Conservation (phyloP, 1,140 invertebrate species). For the Aphelinus certus region DNA sequence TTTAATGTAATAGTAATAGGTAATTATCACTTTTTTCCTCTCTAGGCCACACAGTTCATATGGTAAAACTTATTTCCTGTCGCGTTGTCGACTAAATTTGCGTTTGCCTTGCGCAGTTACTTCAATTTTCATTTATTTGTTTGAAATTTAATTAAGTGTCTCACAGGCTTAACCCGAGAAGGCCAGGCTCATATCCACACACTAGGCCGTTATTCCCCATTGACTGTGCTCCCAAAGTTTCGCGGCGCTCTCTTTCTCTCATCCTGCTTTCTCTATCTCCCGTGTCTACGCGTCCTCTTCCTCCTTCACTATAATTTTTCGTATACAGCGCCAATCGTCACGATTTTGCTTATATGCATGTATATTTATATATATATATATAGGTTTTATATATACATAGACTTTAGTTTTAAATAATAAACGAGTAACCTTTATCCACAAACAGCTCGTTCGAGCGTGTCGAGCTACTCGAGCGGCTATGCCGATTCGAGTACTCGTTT, state of each 20-base stretch:
- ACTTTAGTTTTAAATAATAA: conserved; percentile 22
- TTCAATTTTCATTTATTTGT: conserved; percentile 17
- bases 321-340: conserved; percentile 31
- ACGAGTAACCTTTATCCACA: not conserved
- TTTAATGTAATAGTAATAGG: conserved; percentile 60
- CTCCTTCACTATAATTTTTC: conserved; percentile 20
- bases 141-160: conserved; percentile 31
- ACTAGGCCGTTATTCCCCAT: conserved; percentile 59
- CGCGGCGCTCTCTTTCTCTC: conserved; percentile 16
- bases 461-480: too few relatives aligned
- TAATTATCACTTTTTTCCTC: conserved; percentile 65
- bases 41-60: conserved; percentile 65
- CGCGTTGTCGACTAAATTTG: conserved; percentile 51
- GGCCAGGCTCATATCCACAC: conserved; percentile 62
- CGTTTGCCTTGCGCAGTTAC: conserved; percentile 49
- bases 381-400: not conserved
- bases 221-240: conserved; percentile 47
- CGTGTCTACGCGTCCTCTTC: not conserved
- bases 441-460: not conserved
- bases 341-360: conserved; percentile 6
- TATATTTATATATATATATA: conserved; percentile 8
- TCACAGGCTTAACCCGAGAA: conserved; percentile 60
- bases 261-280: conserved; percentile 17
- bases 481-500: too few relatives aligned
- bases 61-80: conserved; percentile 57